Percentiles rank a stretch among this genome's conserved stretches.
Conservation (phyloP, 2,113 vertebrate species). For the Oostethus manadensis region DNA sequence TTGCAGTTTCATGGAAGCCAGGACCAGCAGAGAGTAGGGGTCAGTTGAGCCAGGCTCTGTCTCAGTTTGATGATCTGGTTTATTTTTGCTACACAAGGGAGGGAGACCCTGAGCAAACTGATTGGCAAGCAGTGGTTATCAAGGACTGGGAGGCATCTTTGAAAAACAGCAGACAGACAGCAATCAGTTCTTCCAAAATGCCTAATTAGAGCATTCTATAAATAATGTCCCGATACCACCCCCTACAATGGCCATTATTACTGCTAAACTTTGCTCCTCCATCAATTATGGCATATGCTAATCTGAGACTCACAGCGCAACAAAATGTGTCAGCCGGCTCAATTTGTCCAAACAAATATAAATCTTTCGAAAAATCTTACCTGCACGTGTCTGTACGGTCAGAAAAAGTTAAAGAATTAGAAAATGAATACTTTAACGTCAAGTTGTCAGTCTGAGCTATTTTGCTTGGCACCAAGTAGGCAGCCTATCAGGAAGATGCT, state of each 20-base stretch:
- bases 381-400: conserved; percentile 39
- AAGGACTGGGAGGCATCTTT: conserved; percentile 33
- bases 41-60: conserved; percentile 35
- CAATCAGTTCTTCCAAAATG: conserved; percentile 28
- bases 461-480: too few species aligned
- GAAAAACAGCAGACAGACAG: conserved; percentile 23
- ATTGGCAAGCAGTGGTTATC: conserved; percentile 49
- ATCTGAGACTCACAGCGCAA: conserved; percentile 58
- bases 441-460: too few species aligned
- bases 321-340: conserved; percentile 56
- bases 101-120: conserved; percentile 42
- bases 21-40: conserved; percentile 10
- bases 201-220: conserved; percentile 62
- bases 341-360: conserved; percentile 56
- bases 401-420: too few species aligned
- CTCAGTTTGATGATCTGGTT: conserved; percentile 60
- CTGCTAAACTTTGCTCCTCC: conserved; percentile 67
- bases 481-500: too few species aligned
- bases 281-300: conserved; percentile 69
- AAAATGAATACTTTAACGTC: too few species aligned
- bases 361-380: conserved; percentile 59
- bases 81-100: conserved; percentile 43
- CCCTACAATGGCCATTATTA: conserved; percentile 69
- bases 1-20: conserved; percentile 44
- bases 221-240: conserved; percentile 62